Evolutionary conservation across 2,888 invertebrate species (phyloP), one percentile per base, ranked within the genome.

Genomic region (Ormyrus pomaceus): DNA sequence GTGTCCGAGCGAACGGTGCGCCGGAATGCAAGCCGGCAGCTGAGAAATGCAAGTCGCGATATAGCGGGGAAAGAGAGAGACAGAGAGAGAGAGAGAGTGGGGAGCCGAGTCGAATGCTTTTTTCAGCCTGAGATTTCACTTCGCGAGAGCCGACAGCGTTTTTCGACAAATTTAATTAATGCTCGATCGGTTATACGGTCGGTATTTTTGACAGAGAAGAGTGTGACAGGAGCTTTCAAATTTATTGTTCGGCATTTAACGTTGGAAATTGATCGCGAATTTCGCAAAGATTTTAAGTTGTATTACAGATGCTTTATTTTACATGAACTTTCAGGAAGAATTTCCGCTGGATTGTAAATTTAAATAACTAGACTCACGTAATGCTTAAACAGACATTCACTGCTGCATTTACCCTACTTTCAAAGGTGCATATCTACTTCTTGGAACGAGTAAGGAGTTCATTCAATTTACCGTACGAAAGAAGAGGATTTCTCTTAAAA

Each of bases 21-120:
- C 56, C 50, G 77, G 77, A 77, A 77, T 77, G 58, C 51, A 10
- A 8, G 55, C 65, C 50, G 50, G n/a, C 64, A 56, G 77, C 70
- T 77, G 77, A 77, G 77, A 77, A 77, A 77, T 71, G 70, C 58
- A 11, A 34, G 34, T 34, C 34, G 34, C 34, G 34, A 2, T 34
- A 34, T 34, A 34, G 34, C 34, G 34, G 3, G 2, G 34, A 34
- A 2, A 34, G 34, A 34, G 34, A 34, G 34, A 34, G 34, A 34
- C 1, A 34, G 34, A 34, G 34, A 34, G 34, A 2, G 53, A 19
- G 65, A 51, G 66, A 19, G 51, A 53, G 45, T 6, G 34, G 34
- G 34, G 34, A 34, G 34, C 34, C 2, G 34, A 34, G 34, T 34
- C 34, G 34, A 34, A 34, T 34, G 34, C 10, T 68, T 68, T 51